Base-by-base conservation (phyloP, 2,888 invertebrate species). In the Scaptomyza caliginosa region DNA sequence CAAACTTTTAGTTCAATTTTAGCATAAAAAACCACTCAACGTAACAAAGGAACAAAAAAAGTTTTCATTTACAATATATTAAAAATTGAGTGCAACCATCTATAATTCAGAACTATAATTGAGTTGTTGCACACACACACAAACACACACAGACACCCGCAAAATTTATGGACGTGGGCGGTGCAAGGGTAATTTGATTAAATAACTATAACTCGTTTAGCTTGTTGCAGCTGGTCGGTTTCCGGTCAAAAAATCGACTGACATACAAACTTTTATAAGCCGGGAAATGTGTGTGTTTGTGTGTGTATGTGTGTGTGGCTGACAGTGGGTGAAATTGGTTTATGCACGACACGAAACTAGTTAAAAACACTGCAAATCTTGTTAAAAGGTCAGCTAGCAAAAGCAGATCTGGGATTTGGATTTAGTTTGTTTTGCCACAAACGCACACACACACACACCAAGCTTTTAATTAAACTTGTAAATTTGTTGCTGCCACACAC, bases 401-500 rank as follows among this genome's bases (percentile, higher is more conserved):
- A 8, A 32, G 28, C 17, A 28, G 28, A 45, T 3, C 39, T 42
- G 42, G 39, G 7, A 57, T 43, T 46, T 30, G 46, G 36, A 48
- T 58, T 58, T 45, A 38, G 52, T 65, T 59, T 66, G 55, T 57
- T 60, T 55, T 48, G 13, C 62, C 74, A 34, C 32, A 32, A 16
- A 34, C 3, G 16, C 28, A 1, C 10, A 59, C 74, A 34, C 32
- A 32, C 34, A 34, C 3, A 34, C 28, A 1, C 10, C 11, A 85
- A 79, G 52, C 85, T 82, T 82, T 85, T 82, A 82, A 82, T 82
- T 82, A 79, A 82, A 77, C 74, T 77, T 68, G 79, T 59, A 79
- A 76, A 79, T 36, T 28, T 85, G 74, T 82, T 77, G 70, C 68
- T 74, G 57, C 72, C 66, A 55, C 54, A 68, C 23, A 23, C 52